Base-by-base conservation (phyloP, 2,888 invertebrate species). In the Amblyteles armatorius region DNA sequence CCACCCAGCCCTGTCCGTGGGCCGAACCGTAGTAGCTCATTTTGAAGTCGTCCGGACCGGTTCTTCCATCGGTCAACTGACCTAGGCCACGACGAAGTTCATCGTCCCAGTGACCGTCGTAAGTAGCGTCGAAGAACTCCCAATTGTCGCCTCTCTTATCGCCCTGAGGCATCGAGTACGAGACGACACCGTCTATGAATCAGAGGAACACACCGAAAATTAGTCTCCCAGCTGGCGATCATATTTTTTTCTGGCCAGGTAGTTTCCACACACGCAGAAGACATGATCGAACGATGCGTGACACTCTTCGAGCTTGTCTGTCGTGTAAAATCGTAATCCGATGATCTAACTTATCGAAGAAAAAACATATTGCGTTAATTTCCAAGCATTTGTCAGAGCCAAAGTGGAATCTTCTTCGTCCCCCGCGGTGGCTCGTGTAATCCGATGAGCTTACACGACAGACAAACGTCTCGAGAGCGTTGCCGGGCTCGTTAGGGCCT, bases 91-190 rank as follows among this genome's bases (percentile, higher is more conserved):
- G 96, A 50, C 96, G 95, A 44, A 98, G 94, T 82, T 96, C 96
- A 1, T 96, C 96, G 89, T 96, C 96, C 96, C 97, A 97, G 89
- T 96, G 95, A 0, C 98, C 98, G 94, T 98, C 98, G 94, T 98
- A 98, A 40, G 96, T 96, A 87, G 96, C 95, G 94, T 98, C 98
- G 87, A 96, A 96, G 88, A 98, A 96, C 92, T 98, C 97, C 94
- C 98, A 96, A 88, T 91, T 92, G 88, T 96, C 96, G 86, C 97
- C 97, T 52, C 97, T 95, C 90, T 96, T 96, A 94, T 98, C 97
- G n/a, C 98, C 98, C 92, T 98, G 97, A 50, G 97, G 97, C 96
- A 98, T 97, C 77, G 97, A 96, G 94, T 98, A 98, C 83, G 97
- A 96, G 40, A 97, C 95, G 68, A 98, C 95, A 60, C 97, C 97